phyloP scores from a whole-genome alignment of 2,113 vertebrate genomes.

The Cryptomyrus ogoouensis region DNA sequence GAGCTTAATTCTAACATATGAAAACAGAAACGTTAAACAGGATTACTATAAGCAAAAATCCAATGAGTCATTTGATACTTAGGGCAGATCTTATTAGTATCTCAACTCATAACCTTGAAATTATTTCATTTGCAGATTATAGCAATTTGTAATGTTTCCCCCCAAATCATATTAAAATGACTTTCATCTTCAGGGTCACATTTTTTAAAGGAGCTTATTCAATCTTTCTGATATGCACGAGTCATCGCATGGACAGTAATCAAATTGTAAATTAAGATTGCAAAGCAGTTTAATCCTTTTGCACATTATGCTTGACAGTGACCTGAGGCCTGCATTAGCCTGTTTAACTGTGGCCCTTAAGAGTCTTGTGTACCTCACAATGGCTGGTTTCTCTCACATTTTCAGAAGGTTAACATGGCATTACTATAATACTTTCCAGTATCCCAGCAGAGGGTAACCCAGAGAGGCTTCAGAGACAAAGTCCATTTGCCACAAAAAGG shows the following conservation, averaged over 20 bases:
- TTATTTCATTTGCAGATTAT: conserved; percentile 15
- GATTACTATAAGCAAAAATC: conserved; percentile 11
- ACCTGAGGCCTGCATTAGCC: not conserved
- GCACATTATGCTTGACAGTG: not conserved
- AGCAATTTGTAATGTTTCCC: conserved; percentile 13
- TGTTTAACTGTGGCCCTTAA: not conserved
- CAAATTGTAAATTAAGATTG: not conserved
- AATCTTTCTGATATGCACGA: not conserved
- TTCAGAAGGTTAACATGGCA: not conserved
- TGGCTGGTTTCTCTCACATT: not conserved
- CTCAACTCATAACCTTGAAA: not conserved
- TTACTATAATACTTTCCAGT: not conserved
- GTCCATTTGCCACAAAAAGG: not conserved
- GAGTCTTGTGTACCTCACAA: not conserved
- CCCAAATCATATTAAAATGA: not conserved
- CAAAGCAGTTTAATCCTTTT: conserved; percentile 11
- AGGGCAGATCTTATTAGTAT: not conserved
- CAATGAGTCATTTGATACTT: conserved; percentile 4
- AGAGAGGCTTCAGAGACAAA: not conserved
- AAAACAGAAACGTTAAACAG: conserved; percentile 11
- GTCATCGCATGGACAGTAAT: conserved; percentile 10
- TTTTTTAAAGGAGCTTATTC: not conserved
- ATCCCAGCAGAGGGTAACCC: not conserved
- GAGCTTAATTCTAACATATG: conserved; percentile 6
- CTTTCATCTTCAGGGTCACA: not conserved